Percentiles rank a stretch among this genome's conserved stretches.
Evolutionary conservation across 2,113 vertebrate species (phyloP).

Genomic region (Axis porcinus): DNA sequence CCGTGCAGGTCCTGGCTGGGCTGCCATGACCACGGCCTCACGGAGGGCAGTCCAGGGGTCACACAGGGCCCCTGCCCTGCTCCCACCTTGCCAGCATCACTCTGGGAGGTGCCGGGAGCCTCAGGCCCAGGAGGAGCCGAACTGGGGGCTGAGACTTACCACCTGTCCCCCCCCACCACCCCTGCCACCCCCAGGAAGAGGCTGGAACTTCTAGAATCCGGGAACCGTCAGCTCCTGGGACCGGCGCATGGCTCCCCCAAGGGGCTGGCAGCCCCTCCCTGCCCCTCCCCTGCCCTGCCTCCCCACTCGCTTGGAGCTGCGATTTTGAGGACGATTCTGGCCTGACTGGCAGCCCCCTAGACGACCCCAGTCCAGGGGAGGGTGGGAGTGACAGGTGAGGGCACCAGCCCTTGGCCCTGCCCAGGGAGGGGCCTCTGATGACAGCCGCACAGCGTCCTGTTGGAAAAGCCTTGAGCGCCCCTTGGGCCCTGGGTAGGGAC

Average conservation of each 20-base stretch:
- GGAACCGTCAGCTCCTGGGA: fast-evolving
- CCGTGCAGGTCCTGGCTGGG: fast-evolving
- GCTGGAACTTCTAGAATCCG: not conserved
- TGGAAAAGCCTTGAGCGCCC: not conserved
- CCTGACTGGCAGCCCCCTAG: not conserved
- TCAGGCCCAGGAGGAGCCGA: fast-evolving
- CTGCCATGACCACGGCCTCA: fast-evolving
- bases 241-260: fast-evolving
- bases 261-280: not conserved
- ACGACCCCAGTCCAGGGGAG: fast-evolving
- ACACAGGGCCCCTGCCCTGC: fast-evolving
- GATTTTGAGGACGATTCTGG: not conserved
- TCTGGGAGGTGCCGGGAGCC: not conserved
- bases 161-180: fast-evolving
- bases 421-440: not conserved
- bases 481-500: not conserved
- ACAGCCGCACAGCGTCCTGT: not conserved
- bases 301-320: not conserved
- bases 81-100: fast-evolving
- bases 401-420: not conserved
- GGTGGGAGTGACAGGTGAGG: not conserved
- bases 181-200: not conserved
- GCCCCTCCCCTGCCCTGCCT: too few species aligned
- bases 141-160: not conserved
- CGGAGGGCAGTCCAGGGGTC: fast-evolving